A percentile compares a stretch with the other conserved stretches of the same genome.
Conservation (phyloP, 92 coral and sea anemone species). For the Micromussa lordhowensis region DNA sequence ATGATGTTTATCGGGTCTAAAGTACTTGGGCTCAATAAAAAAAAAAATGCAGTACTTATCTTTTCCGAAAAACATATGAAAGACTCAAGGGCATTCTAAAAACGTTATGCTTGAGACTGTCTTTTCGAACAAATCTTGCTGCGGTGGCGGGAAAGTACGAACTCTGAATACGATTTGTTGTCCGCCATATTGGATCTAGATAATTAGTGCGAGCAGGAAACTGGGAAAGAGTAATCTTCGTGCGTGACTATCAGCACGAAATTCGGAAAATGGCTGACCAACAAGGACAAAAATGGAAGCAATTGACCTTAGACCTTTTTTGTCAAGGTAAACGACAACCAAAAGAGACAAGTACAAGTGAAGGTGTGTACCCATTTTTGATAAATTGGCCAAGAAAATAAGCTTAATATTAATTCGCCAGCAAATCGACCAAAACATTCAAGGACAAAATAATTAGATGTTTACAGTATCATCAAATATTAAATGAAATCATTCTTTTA, state of each 20-base stretch:
- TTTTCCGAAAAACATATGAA: conserved; percentile 21
- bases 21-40: conserved; percentile 22
- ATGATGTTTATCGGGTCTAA: conserved; percentile 17
- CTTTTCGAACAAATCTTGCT: conserved; percentile 33
- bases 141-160: conserved; percentile 30
- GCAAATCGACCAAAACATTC: conserved; percentile 38
- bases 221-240: conserved; percentile 6
- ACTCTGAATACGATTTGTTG: conserved; percentile 22
- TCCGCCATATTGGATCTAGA: conserved; percentile 23
- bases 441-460: conserved; percentile 13
- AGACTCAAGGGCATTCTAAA: conserved; percentile 29
- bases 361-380: conserved; percentile 37
- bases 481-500: not conserved
- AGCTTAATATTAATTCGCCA: conserved; percentile 40
- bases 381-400: conserved; percentile 28
- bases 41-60: conserved; percentile 22
- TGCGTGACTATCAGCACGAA: too few species aligned
- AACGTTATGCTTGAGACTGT: conserved; percentile 19
- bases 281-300: conserved; percentile 29
- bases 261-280: conserved; percentile 20
- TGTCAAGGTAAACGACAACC: conserved; percentile 37
- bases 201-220: conserved; percentile 12
- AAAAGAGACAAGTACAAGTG: conserved; percentile 38
- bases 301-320: conserved; percentile 35
- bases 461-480: conserved; percentile 24